Evolutionary conservation across 2,797 vertebrate species (phyloP).

Genomic region (Micrastur ruficollis): DNA sequence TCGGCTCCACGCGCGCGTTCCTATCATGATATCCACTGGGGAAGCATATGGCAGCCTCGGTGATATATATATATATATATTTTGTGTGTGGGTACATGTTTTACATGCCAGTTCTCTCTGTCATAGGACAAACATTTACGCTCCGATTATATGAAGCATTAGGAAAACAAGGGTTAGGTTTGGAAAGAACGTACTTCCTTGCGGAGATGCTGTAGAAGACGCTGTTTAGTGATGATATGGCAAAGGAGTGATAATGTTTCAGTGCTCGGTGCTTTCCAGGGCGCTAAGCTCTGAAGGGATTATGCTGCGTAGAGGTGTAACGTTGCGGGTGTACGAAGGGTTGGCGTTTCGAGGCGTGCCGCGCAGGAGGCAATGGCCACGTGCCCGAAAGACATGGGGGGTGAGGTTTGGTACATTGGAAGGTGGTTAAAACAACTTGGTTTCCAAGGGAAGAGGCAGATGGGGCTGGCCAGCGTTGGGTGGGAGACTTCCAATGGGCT

Average conservation of each 20-base stretch:
- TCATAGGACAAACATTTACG: slow-evolving; percentile 32
- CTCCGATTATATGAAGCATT: background rate
- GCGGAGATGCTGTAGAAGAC: background rate
- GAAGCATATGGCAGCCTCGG: slow-evolving; percentile 43
- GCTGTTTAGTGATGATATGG: background rate
- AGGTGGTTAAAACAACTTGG: background rate
- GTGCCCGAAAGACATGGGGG: background rate
- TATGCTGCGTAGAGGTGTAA: background rate
- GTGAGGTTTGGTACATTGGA: fast-evolving
- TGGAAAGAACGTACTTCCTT: background rate
- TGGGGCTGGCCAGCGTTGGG: background rate
- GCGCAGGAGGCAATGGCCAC: fast-evolving
- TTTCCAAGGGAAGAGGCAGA: background rate
- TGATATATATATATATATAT: background rate
- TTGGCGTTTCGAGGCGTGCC: background rate
- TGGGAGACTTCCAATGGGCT: background rate
- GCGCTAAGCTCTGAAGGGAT: background rate
- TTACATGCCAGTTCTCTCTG: slow-evolving; percentile 25
- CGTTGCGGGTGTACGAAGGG: fast-evolving
- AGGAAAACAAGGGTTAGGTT: background rate
- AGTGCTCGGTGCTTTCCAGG: background rate
- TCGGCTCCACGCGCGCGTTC: background rate
- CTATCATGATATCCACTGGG: background rate
- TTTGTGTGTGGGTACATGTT: slow-evolving; percentile 32
- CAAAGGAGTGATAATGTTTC: background rate